Evolutionary conservation across 92 coral and sea anemone species (phyloP).

Genomic region (Paragorgia papillata): DNA sequence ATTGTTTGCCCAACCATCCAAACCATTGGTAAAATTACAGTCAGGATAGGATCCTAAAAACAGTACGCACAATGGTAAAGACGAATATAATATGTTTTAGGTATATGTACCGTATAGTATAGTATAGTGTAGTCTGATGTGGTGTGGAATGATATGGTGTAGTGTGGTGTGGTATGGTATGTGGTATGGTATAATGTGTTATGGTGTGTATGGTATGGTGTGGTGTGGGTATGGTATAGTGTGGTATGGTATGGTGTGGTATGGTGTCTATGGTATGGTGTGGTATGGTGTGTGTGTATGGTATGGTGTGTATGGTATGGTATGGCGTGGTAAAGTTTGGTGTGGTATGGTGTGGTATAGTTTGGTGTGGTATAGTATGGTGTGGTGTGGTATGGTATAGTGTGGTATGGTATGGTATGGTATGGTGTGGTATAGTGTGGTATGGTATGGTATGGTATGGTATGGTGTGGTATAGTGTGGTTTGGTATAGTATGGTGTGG

Average conservation of each 20-base stretch:
- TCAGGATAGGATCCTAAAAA: background rate
- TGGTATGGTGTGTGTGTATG: conserved; percentile 12
- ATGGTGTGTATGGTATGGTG: conserved; percentile 33
- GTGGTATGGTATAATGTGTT: conserved; percentile 19
- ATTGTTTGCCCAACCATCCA: conserved; percentile 1
- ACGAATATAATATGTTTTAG: no score
- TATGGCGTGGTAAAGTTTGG: conserved; percentile 11
- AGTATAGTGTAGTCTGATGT: conserved; percentile 8
- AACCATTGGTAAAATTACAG: conserved; percentile 6
- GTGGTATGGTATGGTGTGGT: conserved; percentile 23
- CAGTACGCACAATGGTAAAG: background rate
- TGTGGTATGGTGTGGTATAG: conserved; percentile 20
- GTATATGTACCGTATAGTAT: conserved; percentile 1
- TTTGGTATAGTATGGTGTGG: conserved; percentile 34
- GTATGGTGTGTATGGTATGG: conserved; percentile 19
- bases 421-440: conserved; percentile 1
- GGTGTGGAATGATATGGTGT: conserved; percentile 17
- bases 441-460: conserved; percentile 11
- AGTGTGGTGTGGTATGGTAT: conserved; percentile 21
- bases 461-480: conserved; percentile 19
- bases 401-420: conserved; percentile 3
- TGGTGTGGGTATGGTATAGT: conserved; percentile 21
- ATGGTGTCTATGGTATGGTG: conserved; percentile 28
- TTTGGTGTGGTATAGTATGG: background rate
- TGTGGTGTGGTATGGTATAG: conserved; percentile 2